Evolutionary conservation across 2,888 invertebrate genomes (phyloP), one percentile per base, ranked within the genome.

Genomic region (Neoaliturus tenellus): DNA sequence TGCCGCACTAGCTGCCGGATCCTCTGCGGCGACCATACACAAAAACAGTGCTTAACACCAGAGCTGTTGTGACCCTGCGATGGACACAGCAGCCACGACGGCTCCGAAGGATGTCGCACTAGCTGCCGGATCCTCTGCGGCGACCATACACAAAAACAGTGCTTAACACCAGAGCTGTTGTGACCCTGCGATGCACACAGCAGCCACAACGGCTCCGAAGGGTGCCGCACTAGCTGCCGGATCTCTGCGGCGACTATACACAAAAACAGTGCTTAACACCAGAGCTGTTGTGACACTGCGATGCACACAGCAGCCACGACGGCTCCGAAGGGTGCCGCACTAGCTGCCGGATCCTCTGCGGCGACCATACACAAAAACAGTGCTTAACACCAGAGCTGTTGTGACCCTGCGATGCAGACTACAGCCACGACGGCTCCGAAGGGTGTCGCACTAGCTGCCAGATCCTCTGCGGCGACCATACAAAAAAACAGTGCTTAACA

Each of bases 301-400:
- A 94, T 17, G 96, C 94, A 0, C 96, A 95, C 85, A 97, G 93
- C 25, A 97, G 92, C 92, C 94, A 96, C 1, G 95, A 95, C 75
- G 93, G 93, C 89, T 95, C 94, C 0, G 93, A 94, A 0, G 96
- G 96, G 90, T 96, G 96, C 55, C 94, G 93, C 75, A 94, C 92
- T 20, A 97, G 92, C 87, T 95, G 94, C 28, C 95, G 91, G 31
- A 97, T 94, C 89, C 95, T 39, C 48, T 81, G 67, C 10, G 81
- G 92, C 3, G 91, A 91, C 75, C 91, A 92, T 48, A 17, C 14
- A 48, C 48, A 8, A 48, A 8, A 48, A 5, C n/a, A n/a, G 48
- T 48, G 12, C 6, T 48, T 6, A 14, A 48, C 8, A 4, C 10
- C 8, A 48, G 4, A 48, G 48, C 4, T 14, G 89, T 97, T 97